phyloP scores from a whole-genome alignment of 1,140 invertebrate species.

The Manduca sexta region DNA sequence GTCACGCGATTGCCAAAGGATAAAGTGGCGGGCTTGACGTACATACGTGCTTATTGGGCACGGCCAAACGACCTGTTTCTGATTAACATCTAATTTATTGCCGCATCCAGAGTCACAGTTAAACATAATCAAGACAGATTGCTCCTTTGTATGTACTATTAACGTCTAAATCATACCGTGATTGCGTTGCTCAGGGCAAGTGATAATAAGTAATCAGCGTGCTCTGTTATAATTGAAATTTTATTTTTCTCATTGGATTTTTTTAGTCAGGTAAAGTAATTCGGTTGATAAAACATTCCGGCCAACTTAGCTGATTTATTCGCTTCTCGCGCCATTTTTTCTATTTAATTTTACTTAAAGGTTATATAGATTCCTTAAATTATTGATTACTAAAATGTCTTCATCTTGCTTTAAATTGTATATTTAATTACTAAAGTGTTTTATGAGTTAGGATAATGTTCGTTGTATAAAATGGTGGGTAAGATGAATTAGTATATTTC shows the following conservation, averaged over 20 bases:
- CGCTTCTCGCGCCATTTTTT: no score
- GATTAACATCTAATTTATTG: conserved; percentile 48
- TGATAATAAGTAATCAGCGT: conserved; percentile 8
- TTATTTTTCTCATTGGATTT: neutral
- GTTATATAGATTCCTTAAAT: no score
- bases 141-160: conserved; percentile 11
- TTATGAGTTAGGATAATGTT: no score
- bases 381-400: no score
- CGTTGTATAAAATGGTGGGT: no score
- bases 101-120: conserved; percentile 22
- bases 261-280: no score
- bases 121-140: conserved; percentile 35
- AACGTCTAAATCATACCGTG: conserved; percentile 14
- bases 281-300: no score
- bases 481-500: no score
- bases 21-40: neutral
- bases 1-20: neutral
- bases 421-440: no score
- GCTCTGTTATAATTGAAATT: neutral
- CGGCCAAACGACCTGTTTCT: conserved; percentile 25
- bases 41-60: conserved; percentile 20
- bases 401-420: no score
- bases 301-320: no score
- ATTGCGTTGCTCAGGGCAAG: conserved; percentile 14
- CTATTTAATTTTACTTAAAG: no score